Base-by-base conservation (phyloP, 2,888 invertebrate genomes). In the Phragmatobia fuliginosa region DNA sequence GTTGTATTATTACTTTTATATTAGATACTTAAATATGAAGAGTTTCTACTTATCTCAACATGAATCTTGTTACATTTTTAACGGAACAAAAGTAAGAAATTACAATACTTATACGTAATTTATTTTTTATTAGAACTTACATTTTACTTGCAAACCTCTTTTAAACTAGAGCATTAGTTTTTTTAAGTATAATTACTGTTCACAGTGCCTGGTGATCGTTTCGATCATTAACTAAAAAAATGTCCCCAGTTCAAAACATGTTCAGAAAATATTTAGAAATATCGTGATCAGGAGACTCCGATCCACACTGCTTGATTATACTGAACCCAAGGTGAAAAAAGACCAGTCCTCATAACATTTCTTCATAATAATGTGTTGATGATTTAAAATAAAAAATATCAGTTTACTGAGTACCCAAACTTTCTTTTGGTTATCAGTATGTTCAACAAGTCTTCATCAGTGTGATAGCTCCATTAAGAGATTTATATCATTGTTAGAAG, bases 41-140 rank as follows among this genome's bases (percentile, higher is more conserved):
- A 10, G 60, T n/a, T 6, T 60, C 33, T 0, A 10, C 49, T n/a
- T 10, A n/a, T 25, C 25, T 25, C 1, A 62, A 28, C 10, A 10
- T 28, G 31, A 62, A 62, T 62, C 41, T 62, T 41, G 28, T 31
- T 31, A 31, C 31, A 31, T 28, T 25, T 25, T 1, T 61, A 38
- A 61, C 36, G 3, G 8, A 61, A 38, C 25, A 38, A n/a, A 38
- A 36, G 25, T 41, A n/a, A 59, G 31, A 18, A 33, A 59, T n/a
- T 32, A 4, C 36, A 28, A 28, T 60, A 33, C 33, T 38, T 67
- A 67, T 67, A 67, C 61, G 60, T 67, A 67, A 67, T 62, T 67
- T 52, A 4, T 61, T 52, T 52, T 14, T 52, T 28, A 67, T 62
- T 41, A 62, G 41, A 18, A 58, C 7, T 62, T 28, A 11, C 31